Conservation (phyloP, 2,888 invertebrate genomes). For the Geotrupes spiniger region DNA sequence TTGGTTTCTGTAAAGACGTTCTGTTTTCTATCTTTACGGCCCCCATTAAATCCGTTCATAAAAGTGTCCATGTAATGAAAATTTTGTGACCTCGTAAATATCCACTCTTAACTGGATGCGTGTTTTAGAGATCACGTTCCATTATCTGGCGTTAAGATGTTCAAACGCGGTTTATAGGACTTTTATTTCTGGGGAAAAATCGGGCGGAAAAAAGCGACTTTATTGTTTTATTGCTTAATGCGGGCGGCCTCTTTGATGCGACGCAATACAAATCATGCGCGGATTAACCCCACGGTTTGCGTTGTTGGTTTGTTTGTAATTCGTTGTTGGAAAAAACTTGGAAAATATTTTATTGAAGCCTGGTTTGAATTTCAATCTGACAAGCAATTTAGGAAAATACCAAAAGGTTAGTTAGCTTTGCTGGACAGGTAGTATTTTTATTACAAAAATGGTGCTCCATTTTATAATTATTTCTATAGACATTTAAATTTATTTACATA, state of each 20-base stretch:
- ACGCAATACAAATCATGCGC: conserved; percentile 8
- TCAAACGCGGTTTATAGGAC: conserved; percentile 11
- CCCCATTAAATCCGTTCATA: conserved; percentile 5
- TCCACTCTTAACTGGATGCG: conserved; percentile 6
- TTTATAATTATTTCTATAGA: too few relatives aligned
- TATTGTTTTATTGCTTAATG: conserved; percentile 14
- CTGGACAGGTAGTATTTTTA: too few relatives aligned
- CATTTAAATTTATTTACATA: too few relatives aligned
- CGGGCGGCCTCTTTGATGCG: conserved; percentile 10
- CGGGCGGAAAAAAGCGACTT: conserved; percentile 9
- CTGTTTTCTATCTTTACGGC: conserved; percentile 1
- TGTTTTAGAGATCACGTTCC: conserved; percentile 14
- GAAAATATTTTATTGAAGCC: too few relatives aligned
- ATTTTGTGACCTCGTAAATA: conserved; percentile 17
- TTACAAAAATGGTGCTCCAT: too few relatives aligned
- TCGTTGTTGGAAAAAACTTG: too few relatives aligned
- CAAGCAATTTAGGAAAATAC: too few relatives aligned
- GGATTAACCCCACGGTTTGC: too few relatives aligned
- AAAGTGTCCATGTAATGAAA: conserved; percentile 6
- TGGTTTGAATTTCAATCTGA: too few relatives aligned
- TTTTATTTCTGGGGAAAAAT: conserved; percentile 9
- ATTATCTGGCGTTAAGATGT: conserved; percentile 12
- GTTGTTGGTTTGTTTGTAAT: too few relatives aligned
- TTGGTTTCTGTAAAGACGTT: too few relatives aligned
- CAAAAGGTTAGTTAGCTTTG: too few relatives aligned